Evolutionary conservation across 1,140 invertebrate genomes (phyloP), one percentile per base, ranked within the genome.

Genomic region (Drosophila orosa): DNA sequence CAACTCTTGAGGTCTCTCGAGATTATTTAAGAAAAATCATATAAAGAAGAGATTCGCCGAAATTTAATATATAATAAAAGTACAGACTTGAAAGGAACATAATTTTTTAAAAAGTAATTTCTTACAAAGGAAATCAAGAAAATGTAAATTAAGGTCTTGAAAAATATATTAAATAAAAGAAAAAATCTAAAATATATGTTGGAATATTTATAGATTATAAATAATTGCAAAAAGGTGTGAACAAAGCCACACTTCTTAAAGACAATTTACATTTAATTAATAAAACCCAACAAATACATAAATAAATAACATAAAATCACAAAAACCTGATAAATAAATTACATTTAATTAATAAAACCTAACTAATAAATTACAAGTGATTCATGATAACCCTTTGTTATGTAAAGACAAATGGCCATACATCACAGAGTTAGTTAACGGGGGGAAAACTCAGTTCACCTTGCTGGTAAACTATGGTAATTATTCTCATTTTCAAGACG

Each of bases 401-500:
- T 15, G 19, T 13, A 15, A 22, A 52, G 48, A 31, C 27, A 31
- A 33, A 22, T 19, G 12, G 29, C 27, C 29, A 52, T 52, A 33
- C 29, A 52, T 52, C 50, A 35, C 29, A 9, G 50, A 22, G 12
- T 19, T 19, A 52, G 29, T 22, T 15, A 52, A 35, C 19, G 9
- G 50, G 24, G 19, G 33, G 12, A 13, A 42, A 31, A 29, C 55
- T 40, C 8, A 2, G 7, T n/a, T 29, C 27, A 17, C 35, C 55
- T 60, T 60, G 25, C 37, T 13, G 13, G 19, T 13, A 60, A 29
- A 31, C 35, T 63, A 63, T 42, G 60, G 12, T 40, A 62, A 62
- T 62, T 62, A 62, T 22, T 40, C 13, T 12, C 33, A 31, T 24
- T 60, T 52, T 62, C 7, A 59, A 59, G 60, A 62, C 17, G 60